phyloP scores from a whole-genome alignment of 2,888 invertebrate species.

The Amphiduros pacificus region DNA sequence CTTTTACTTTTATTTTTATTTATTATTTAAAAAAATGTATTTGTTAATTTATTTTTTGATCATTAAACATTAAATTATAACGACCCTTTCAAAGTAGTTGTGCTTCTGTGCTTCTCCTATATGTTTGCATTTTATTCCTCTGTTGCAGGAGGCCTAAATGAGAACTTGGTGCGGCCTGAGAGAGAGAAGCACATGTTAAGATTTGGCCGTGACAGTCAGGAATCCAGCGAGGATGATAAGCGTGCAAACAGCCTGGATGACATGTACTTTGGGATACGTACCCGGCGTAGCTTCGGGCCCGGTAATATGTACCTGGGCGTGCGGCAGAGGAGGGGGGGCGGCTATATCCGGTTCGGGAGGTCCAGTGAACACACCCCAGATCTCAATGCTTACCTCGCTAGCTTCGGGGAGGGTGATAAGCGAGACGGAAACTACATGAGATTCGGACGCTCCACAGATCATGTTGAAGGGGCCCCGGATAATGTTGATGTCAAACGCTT shows the following conservation, averaged over 20 bases:
- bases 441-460: slow-evolving; percentile 29
- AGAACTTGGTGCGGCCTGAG: too few relatives aligned
- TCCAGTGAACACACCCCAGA: slow-evolving; percentile 7
- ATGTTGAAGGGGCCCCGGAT: neutral
- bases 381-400: neutral
- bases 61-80: too few relatives aligned
- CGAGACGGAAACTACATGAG: slow-evolving; percentile 35
- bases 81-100: too few relatives aligned
- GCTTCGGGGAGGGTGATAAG: slow-evolving; percentile 28
- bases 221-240: slow-evolving; percentile 12
- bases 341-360: slow-evolving; percentile 43
- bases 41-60: too few relatives aligned
- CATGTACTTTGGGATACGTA: neutral
- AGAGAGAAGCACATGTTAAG: too few relatives aligned
- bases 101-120: too few relatives aligned
- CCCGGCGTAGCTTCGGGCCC: neutral
- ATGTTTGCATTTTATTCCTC: too few relatives aligned
- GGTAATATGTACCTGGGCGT: neutral
- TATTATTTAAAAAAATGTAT: too few relatives aligned
- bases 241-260: too few relatives aligned
- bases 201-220: too few relatives aligned
- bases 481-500: slow-evolving; percentile 15
- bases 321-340: slow-evolving; percentile 26
- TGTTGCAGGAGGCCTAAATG: too few relatives aligned
- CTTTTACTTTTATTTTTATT: too few relatives aligned